Conservation (phyloP, 1,140 invertebrate genomes). For the Stenopsyche tienmushanensis region DNA sequence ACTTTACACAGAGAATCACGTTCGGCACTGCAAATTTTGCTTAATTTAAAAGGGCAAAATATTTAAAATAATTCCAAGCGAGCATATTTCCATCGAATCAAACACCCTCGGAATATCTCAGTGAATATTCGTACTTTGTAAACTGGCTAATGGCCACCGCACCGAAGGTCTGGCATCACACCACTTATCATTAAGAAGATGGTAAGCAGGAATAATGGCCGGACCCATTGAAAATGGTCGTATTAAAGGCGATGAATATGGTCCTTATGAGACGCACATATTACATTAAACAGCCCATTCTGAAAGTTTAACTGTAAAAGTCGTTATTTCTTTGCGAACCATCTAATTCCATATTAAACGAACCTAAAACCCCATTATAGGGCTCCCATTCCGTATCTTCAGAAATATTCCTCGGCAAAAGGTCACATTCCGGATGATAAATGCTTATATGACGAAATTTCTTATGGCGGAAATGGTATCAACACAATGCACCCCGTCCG, state of each 20-base stretch:
- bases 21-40: slow-evolving; percentile 18
- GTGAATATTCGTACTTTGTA: slow-evolving; percentile 12
- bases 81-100: too few relatives aligned
- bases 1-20: slow-evolving; percentile 28
- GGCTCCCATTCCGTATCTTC: too few relatives aligned
- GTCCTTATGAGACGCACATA: slow-evolving; percentile 37
- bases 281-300: slow-evolving; percentile 26
- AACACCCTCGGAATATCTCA: too few relatives aligned
- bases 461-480: too few relatives aligned
- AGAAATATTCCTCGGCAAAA: too few relatives aligned
- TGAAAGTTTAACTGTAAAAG: slow-evolving; percentile 1
- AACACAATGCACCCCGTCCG: too few relatives aligned
- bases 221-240: slow-evolving; percentile 36
- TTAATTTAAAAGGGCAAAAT: background rate
- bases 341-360: too few relatives aligned
- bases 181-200: slow-evolving; percentile 39
- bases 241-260: slow-evolving; percentile 38
- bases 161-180: slow-evolving; percentile 20
- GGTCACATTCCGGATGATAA: background rate
- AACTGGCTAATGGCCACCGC: slow-evolving; percentile 15
- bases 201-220: slow-evolving; percentile 32
- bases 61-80: background rate
- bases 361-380: too few relatives aligned
- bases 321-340: slow-evolving; percentile 11
- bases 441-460: too few relatives aligned